These are phyloP conservation scores for Bergia sp. DNA, from an alignment of 92 coral and sea anemone genomes.

Conservation along the genomic window DNA sequence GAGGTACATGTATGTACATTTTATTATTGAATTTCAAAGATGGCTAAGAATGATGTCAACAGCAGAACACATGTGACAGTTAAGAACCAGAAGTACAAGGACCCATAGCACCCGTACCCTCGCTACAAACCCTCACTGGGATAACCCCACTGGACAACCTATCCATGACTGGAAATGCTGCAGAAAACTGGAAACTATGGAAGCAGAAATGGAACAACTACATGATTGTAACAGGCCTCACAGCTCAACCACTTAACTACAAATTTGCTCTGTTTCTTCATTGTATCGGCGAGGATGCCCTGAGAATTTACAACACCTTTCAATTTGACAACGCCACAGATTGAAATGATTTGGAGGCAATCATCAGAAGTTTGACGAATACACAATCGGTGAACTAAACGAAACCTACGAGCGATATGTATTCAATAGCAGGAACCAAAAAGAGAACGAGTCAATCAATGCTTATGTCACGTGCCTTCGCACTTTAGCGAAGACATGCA, in stretches of 20 bases:
- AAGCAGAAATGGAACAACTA: conserved; percentile 53
- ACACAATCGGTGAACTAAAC: conserved; percentile 56
- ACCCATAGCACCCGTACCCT: conserved; percentile 1
- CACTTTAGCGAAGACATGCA: neutral
- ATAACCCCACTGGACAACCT: neutral
- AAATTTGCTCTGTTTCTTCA: conserved; percentile 57
- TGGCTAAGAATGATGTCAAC: neutral
- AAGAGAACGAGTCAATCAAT: conserved; percentile 46
- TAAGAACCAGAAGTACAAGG: neutral
- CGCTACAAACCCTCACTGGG: conserved; percentile 15
- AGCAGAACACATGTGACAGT: neutral
- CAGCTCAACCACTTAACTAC: conserved; percentile 44
- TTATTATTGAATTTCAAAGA: no score
- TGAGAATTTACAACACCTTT: conserved; percentile 41
- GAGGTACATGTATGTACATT: neutral
- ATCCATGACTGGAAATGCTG: conserved; percentile 3
- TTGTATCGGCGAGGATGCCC: conserved; percentile 55
- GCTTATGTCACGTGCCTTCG: conserved; percentile 52
- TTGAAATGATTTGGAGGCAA: conserved; percentile 9
- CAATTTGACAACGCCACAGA: conserved; percentile 38
- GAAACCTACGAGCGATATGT: conserved; percentile 59
- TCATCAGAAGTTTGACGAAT: conserved; percentile 59
- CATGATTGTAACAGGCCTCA: conserved; percentile 44
- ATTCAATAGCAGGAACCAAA: conserved; percentile 5
- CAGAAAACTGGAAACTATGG: conserved; percentile 36